phyloP scores from a whole-genome alignment of 2,888 invertebrate genomes.

The Atethmia centrago region DNA sequence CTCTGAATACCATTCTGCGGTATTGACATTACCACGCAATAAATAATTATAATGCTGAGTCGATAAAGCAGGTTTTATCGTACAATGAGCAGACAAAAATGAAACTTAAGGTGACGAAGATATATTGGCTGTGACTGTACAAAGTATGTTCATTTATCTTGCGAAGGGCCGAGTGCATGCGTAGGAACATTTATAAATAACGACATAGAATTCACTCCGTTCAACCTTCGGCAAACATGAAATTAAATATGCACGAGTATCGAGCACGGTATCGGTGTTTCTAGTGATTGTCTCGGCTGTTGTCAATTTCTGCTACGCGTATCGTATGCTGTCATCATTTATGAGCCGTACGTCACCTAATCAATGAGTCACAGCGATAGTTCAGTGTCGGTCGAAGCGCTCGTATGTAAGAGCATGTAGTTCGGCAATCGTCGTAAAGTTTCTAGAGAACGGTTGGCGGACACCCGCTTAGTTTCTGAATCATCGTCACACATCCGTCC shows the following conservation, averaged over 20 bases:
- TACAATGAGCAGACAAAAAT: not conserved
- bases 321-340: conserved; percentile 63
- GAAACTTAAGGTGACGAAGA: not conserved
- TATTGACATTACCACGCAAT: no score
- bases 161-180: not conserved
- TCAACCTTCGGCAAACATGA: conserved; percentile 25
- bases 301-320: conserved; percentile 53
- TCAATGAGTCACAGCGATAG: conserved; percentile 78
- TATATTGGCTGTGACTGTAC: not conserved
- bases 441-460: conserved; percentile 80
- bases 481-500: conserved; percentile 83
- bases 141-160: conserved; percentile 1
- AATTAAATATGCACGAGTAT: conserved; percentile 58
- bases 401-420: conserved; percentile 66
- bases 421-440: conserved; percentile 72
- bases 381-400: conserved; percentile 63
- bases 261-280: conserved; percentile 39
- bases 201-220: conserved; percentile 25
- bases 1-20: no score
- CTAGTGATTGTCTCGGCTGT: conserved; percentile 47
- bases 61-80: not conserved
- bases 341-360: conserved; percentile 72
- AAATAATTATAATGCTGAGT: not conserved
- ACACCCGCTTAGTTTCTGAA: conserved; percentile 78
- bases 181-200: conserved; percentile 15